A percentile compares a stretch with the other conserved stretches of the same genome.
phyloP scores from a whole-genome alignment of 2,888 invertebrate species.

The Athripsodes cinereus region DNA sequence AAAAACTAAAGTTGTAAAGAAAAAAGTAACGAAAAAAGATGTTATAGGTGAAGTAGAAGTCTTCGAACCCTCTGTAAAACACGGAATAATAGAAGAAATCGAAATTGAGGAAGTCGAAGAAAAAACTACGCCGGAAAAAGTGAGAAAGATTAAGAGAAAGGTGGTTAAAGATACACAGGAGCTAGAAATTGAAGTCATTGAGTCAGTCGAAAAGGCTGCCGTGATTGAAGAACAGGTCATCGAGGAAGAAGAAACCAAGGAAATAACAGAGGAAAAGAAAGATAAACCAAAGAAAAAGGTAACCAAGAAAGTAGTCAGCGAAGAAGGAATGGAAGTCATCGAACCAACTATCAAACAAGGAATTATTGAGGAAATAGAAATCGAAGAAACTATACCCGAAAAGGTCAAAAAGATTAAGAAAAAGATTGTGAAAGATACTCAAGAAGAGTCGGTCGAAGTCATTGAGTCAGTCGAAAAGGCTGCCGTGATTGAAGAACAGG shows the following conservation, averaged over 20 bases:
- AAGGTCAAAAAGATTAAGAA: conserved; percentile 34
- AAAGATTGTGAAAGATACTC: conserved; percentile 29
- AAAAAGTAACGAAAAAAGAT: conserved; percentile 37
- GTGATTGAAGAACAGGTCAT: conserved; percentile 31
- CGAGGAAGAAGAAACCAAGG: background rate
- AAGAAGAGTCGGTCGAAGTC: background rate
- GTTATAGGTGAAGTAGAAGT: conserved; percentile 33
- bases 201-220: conserved; percentile 28
- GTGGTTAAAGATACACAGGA: too few species aligned
- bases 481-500: conserved; percentile 32
- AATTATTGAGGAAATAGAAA: conserved; percentile 13
- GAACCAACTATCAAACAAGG: conserved; percentile 21
- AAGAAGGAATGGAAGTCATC: conserved; percentile 31
- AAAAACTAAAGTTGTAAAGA: conserved; percentile 38
- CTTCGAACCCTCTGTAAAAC: background rate
- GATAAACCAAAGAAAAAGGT: conserved; percentile 30
- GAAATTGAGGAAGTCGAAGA: conserved; percentile 28
- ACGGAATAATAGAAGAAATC: conserved; percentile 17
- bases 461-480: conserved; percentile 19
- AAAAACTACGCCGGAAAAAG: too few species aligned
- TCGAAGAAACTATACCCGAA: conserved; percentile 26
- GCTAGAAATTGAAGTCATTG: background rate
- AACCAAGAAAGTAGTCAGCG: conserved; percentile 22
- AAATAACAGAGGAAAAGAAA: conserved; percentile 31
- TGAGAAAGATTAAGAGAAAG: background rate